A percentile compares a stretch with the other conserved stretches of the same genome.
These are phyloP conservation scores for Drosophila kepulauana DNA, from an alignment of 1,140 invertebrate species.

Conservation along the genomic window DNA sequence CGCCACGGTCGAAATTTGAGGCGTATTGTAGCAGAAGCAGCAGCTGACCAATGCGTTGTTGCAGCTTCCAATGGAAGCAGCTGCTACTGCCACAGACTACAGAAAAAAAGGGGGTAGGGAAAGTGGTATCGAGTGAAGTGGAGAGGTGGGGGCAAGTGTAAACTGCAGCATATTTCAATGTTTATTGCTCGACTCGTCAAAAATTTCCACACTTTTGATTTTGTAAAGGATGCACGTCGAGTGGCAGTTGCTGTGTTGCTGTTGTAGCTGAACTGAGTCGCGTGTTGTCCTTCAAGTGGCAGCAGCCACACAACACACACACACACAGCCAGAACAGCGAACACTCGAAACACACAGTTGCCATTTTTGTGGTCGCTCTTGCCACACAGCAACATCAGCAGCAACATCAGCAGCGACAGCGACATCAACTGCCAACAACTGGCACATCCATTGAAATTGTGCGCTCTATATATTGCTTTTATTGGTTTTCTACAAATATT, in stretches of 20 bases:
- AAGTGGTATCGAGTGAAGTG: background rate
- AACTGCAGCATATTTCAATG: slow-evolving; percentile 64
- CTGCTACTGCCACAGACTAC: slow-evolving; percentile 29
- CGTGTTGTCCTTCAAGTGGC: slow-evolving; percentile 34
- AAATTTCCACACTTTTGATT: slow-evolving; percentile 82
- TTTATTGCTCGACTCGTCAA: slow-evolving; percentile 60
- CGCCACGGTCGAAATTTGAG: slow-evolving; percentile 36
- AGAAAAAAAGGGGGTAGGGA: slow-evolving; percentile 3
- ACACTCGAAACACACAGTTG: slow-evolving; percentile 68
- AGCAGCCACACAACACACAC: slow-evolving; percentile 11
- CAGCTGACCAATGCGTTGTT: slow-evolving; percentile 35
- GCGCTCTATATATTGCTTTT: slow-evolving; percentile 60
- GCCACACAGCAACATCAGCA: slow-evolving; percentile 23
- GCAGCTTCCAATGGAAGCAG: slow-evolving; percentile 16
- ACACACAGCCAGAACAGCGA: slow-evolving; percentile 18
- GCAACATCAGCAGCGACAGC: background rate
- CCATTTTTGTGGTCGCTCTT: slow-evolving; percentile 70
- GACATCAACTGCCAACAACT: slow-evolving; percentile 10
- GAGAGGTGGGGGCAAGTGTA: slow-evolving; percentile 27
- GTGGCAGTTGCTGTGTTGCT: slow-evolving; percentile 18
- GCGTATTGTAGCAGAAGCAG: slow-evolving; percentile 24
- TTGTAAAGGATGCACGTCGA: slow-evolving; percentile 60
- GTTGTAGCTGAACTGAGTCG: slow-evolving; percentile 15
- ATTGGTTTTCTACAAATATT: slow-evolving; percentile 83
- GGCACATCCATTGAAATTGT: slow-evolving; percentile 18